phyloP scores from a whole-genome alignment of 2,888 invertebrate genomes.

The Macrophya annulata region DNA sequence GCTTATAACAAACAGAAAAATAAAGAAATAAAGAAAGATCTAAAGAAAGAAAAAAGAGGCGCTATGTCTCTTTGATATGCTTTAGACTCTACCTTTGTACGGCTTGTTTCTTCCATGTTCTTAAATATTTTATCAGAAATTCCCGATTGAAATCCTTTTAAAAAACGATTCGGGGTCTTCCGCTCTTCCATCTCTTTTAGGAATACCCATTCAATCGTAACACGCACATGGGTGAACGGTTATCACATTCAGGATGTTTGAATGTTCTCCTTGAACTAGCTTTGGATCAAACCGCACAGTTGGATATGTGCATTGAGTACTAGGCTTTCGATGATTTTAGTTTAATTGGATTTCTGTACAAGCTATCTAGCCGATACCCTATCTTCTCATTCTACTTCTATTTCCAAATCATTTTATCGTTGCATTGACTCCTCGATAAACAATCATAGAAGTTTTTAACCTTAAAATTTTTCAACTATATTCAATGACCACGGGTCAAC shows the following conservation, averaged over 20 bases:
- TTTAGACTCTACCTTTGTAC: background rate
- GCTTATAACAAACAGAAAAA: background rate
- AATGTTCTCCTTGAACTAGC: background rate
- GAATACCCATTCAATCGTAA: background rate
- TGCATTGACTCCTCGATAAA: background rate
- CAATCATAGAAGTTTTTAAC: background rate
- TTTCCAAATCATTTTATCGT: background rate
- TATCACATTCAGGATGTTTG: slow-evolving; percentile 21
- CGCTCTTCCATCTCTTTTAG: background rate
- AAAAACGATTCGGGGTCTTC: background rate
- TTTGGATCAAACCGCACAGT: slow-evolving; percentile 6
- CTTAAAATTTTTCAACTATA: background rate
- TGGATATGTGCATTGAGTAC: slow-evolving; percentile 4
- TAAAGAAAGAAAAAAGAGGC: background rate
- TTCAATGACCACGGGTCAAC: background rate
- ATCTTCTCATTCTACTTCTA: background rate
- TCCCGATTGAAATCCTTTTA: background rate
- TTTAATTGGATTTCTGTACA: slow-evolving; percentile 67
- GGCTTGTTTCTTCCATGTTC: background rate
- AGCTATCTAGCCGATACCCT: slow-evolving; percentile 35
- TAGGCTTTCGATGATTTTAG: slow-evolving; percentile 60
- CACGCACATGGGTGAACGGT: background rate
- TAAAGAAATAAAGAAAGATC: background rate
- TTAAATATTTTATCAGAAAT: background rate
- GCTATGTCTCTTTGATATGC: background rate